These are phyloP conservation scores for Lepus oiostolus DNA, from an alignment of 2,797 vertebrate species.

Conservation along the genomic window DNA sequence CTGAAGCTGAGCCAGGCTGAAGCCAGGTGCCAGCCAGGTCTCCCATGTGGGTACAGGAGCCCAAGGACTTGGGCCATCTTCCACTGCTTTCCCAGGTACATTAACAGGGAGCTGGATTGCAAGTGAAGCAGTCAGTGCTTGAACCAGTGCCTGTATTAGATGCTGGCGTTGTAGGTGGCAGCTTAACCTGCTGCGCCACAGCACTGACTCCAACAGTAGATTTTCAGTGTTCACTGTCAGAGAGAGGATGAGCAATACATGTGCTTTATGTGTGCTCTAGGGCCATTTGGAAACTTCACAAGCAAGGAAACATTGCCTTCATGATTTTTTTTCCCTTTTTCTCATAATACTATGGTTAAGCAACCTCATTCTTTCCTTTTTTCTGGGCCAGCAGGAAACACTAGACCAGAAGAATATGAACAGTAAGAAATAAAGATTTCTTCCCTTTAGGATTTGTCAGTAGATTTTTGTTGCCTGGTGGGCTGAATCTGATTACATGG, in stretches of 20 bases:
- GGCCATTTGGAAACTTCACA: slow-evolving; percentile 6
- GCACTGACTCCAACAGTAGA: background rate
- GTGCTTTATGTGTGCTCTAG: background rate
- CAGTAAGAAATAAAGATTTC: slow-evolving; percentile 45
- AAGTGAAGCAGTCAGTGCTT: too few species aligned
- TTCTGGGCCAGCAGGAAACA: slow-evolving; percentile 42
- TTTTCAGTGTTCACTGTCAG: background rate
- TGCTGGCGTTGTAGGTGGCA: too few species aligned
- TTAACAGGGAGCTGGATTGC: too few species aligned
- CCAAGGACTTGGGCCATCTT: too few species aligned
- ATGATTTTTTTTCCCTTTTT: background rate
- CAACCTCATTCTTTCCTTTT: background rate
- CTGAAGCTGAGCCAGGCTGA: too few species aligned
- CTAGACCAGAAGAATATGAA: slow-evolving; percentile 59
- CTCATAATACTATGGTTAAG: background rate
- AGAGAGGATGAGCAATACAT: background rate
- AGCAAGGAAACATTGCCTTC: slow-evolving; percentile 22
- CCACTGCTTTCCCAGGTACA: too few species aligned
- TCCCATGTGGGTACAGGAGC: too few species aligned
- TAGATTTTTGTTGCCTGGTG: slow-evolving; percentile 61
- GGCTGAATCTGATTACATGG: slow-evolving; percentile 10
- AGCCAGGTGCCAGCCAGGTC: too few species aligned
- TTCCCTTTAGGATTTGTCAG: slow-evolving; percentile 35
- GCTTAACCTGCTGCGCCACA: too few species aligned
- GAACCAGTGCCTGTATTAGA: too few species aligned